phyloP scores from a whole-genome alignment of 2,113 vertebrate genomes.

The Manacus vitellinus region DNA sequence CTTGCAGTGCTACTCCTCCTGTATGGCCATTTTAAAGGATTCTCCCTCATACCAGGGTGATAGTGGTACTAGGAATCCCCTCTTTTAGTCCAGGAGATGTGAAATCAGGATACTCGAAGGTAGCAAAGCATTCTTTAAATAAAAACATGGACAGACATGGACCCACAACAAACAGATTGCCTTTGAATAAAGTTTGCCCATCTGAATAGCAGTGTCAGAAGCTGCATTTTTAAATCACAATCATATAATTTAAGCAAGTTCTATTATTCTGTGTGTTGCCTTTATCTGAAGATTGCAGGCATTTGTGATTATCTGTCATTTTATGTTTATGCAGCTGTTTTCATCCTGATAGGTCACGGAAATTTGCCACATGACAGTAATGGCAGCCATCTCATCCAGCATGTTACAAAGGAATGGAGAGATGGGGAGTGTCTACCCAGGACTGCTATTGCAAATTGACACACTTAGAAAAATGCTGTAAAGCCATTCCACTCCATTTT shows the following conservation, averaged over 20 bases:
- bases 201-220: neutral
- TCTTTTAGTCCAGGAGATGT: neutral
- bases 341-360: slow-evolving; percentile 3
- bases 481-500: neutral
- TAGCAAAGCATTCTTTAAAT: neutral
- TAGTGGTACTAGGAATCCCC: neutral
- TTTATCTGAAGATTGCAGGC: slow-evolving; percentile 30
- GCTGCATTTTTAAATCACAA: neutral
- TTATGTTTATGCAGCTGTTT: slow-evolving; percentile 24
- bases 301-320: slow-evolving; percentile 14
- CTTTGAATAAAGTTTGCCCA: neutral
- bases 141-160: neutral
- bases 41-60: neutral
- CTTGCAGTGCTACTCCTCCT: neutral
- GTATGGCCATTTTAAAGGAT: neutral
- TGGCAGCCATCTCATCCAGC: neutral
- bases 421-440: neutral
- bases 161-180: neutral
- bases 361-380: neutral
- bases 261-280: neutral
- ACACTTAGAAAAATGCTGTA: neutral
- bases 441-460: neutral
- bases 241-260: neutral
- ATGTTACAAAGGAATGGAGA: neutral
- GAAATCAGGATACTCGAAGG: neutral